Base-by-base conservation (phyloP, 2,797 vertebrate genomes). In the Atherinosoma microstoma region DNA sequence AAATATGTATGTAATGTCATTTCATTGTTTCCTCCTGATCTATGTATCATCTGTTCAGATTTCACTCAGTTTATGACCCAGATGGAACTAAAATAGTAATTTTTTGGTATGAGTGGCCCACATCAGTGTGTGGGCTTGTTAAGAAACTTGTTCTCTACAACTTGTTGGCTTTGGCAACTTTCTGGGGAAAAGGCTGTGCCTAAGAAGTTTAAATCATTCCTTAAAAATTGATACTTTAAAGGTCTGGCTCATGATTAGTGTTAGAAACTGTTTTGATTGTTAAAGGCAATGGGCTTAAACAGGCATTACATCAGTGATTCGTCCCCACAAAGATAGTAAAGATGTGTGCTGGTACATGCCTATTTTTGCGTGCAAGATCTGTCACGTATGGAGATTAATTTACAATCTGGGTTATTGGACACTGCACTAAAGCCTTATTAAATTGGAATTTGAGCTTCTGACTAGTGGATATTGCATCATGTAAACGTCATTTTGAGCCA, bases 341-440 rank as follows among this genome's bases (percentile, higher is more conserved):
- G 18, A 13, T 32, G 66, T 65, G 24, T 58, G 58, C 42, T 45
- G 18, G 42, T 18, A 42, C 40, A 18, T 42, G 40, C 5, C 6
- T 45, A 20, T 40, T 30, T 66, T 24, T 40, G 18, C 3, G 3
- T 49, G 38, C 16, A 36, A 56, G 45, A 51, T 71, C 53, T 76
- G 68, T 56, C 80, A 82, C 66, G 66, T 75, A 68, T 76, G 22
- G 68, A 76, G 79, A 83, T 86, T 83, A 82, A 81, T 57, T 64
- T 58, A 71, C 34, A 72, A 75, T 83, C 84, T 70, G 60, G 77
- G 76, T 53, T 71, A 42, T 57, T 73, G 73, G 67, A 67, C 34
- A 42, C 24, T 67, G 61, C 59, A 35, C 70, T 53, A n/a, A 72
- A 36, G 47, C 62, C 56, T 62, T 65, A 47, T 47, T 65, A 58